These are phyloP conservation scores for Florisuga fusca DNA, from an alignment of 2,797 vertebrate species.

Conservation along the genomic window DNA sequence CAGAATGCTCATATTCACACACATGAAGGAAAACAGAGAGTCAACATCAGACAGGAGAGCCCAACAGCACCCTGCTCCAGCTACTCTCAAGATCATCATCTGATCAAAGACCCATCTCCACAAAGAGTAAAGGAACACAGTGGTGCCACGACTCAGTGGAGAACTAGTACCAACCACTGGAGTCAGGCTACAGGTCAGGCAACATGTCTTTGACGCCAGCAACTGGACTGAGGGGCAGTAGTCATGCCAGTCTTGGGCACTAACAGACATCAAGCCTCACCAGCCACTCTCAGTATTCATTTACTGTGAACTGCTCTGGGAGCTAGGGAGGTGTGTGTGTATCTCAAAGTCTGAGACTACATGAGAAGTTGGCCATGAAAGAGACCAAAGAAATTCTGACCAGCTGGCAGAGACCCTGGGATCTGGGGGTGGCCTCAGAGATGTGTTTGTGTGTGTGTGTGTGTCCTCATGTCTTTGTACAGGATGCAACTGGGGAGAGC, in stretches of 20 bases:
- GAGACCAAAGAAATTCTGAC: background rate
- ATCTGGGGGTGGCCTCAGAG: background rate
- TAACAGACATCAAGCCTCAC: background rate
- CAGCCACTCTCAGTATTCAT: background rate
- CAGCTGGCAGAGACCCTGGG: background rate
- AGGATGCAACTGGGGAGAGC: background rate
- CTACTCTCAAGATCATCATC: background rate
- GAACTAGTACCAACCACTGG: background rate
- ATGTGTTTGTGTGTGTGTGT: background rate
- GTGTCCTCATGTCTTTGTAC: background rate
- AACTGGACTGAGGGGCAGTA: background rate
- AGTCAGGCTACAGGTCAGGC: background rate
- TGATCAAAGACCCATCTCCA: background rate
- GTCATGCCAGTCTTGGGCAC: no score
- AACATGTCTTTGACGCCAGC: no score
- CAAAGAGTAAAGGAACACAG: background rate
- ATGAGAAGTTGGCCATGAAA: background rate
- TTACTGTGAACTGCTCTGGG: background rate
- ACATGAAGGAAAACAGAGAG: background rate
- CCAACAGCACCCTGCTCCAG: background rate
- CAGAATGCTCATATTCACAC: background rate
- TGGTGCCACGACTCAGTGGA: rapidly evolving
- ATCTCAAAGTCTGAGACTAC: background rate
- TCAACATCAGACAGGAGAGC: background rate
- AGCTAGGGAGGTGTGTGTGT: background rate